These are phyloP conservation scores for Dinothrombium tinctorium DNA, from an alignment of 1,140 invertebrate species.

Conservation along the genomic window DNA sequence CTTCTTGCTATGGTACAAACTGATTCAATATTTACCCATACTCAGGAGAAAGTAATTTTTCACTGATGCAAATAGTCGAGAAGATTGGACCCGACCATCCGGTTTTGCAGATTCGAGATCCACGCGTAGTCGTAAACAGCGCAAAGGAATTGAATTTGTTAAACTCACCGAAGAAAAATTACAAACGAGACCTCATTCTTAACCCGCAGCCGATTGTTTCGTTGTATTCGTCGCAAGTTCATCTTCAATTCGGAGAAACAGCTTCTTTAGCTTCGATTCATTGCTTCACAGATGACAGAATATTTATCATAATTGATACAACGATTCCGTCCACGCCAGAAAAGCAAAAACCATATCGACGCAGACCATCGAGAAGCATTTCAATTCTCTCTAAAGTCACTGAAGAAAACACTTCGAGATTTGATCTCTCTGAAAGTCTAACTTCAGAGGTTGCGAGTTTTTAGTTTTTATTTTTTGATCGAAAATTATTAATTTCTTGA, in stretches of 20 bases:
- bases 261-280: neutral
- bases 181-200: constrained; percentile 6
- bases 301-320: constrained; percentile 8
- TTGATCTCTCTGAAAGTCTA: too few relatives aligned
- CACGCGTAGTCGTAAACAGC: constrained; percentile 5
- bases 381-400: too few relatives aligned
- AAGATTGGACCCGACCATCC: constrained; percentile 15
- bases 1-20: too few relatives aligned
- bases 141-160: constrained; percentile 3
- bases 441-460: too few relatives aligned
- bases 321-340: constrained; percentile 1
- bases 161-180: neutral
- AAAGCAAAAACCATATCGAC: too few relatives aligned
- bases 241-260: neutral
- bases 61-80: constrained; percentile 15
- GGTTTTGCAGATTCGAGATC: constrained; percentile 14
- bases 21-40: too few relatives aligned
- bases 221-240: constrained; percentile 3
- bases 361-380: too few relatives aligned
- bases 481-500: too few relatives aligned
- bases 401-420: too few relatives aligned
- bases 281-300: constrained; percentile 4
- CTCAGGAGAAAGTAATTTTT: constrained; percentile 12
- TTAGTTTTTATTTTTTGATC: too few relatives aligned
- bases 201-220: constrained; percentile 8